Base-by-base conservation (phyloP, 2,888 invertebrate species). In the Romanomermis culicivorax region DNA sequence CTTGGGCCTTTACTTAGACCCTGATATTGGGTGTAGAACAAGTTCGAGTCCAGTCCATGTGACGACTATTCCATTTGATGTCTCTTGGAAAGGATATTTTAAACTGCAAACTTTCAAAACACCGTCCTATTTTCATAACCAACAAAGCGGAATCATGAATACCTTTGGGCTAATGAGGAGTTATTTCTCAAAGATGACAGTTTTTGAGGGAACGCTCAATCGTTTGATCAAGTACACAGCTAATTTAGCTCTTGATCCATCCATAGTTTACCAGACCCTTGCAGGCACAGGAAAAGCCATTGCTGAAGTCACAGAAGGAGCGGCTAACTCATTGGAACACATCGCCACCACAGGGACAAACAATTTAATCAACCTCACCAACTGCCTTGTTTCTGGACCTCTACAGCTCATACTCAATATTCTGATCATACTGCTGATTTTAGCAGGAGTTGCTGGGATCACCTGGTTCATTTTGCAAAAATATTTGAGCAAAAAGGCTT, bases 181-280 rank as follows among this genome's bases (percentile, higher is more conserved):
- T 20, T 50, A 50, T 20, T 20, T 11, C 7, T 11, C 3, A 4
- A 4, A 20, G 4, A 11, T 50, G 4, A 4, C 14, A 11, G 4
- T 4, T 7, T 7, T 50, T 14, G 26, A 50, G 27, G 29, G 17
- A 24, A 7, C 20, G 20, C 4, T 26, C 4, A 4, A 27, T 4
- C 26, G 26, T 50, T 27, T 50, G 3, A 50, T 50, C 29, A 50
- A 50, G 11, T 50, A 50, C 20, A 50, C 50, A 3, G 25, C 50
- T 11, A 3, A 24, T 11, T 26, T 50, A 11, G 24, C 26, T 7
- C 27, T 50, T 11, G 27, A 50, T 26, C 27, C 50, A 17, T 7
- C 7, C 20, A 27, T 50, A 3, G 20, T 50, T 20, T 27, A 27
- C 29, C 7, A 50, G 7, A 27, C 50, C 3, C 50, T 45, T 11